These are phyloP conservation scores for Hirudinaria manillensis DNA, from an alignment of 2,888 invertebrate genomes.

Conservation along the genomic window DNA sequence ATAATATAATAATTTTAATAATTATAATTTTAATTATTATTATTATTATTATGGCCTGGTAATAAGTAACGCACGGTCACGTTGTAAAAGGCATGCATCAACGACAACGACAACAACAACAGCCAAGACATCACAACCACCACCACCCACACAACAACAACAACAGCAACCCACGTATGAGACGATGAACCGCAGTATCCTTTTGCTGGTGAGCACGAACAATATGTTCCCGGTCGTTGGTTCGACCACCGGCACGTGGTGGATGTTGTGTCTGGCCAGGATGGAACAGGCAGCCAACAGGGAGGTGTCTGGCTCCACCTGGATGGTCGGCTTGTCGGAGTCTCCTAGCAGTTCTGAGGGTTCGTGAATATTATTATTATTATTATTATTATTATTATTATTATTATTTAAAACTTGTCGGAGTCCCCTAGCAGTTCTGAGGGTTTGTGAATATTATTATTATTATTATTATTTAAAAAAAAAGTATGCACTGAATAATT, in stretches of 20 bases:
- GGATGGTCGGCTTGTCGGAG: constrained; percentile 77
- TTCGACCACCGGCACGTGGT: constrained; percentile 94
- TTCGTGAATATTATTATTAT: constrained; percentile 20
- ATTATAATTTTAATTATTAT: too few relatives aligned
- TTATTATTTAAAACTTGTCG: too few relatives aligned
- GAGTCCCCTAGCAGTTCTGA: constrained; percentile 78
- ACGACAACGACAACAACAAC: not conserved
- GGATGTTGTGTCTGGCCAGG: constrained; percentile 86
- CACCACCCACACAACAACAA: not conserved
- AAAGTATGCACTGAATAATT: too few relatives aligned
- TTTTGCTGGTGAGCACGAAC: constrained; percentile 95
- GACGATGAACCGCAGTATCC: constrained; percentile 93
- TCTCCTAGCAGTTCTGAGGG: constrained; percentile 74
- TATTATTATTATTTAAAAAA: too few relatives aligned
- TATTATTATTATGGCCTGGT: too few relatives aligned
- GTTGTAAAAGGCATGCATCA: too few relatives aligned
- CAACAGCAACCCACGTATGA: constrained; percentile 79
- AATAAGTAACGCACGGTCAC: not conserved
- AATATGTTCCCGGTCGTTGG: constrained; percentile 88
- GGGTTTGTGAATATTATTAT: constrained; percentile 24
- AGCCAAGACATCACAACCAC: not conserved
- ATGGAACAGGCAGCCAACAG: constrained; percentile 77
- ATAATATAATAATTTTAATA: too few relatives aligned
- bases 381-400: too few relatives aligned
- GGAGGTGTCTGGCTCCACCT: constrained; percentile 81